Base-by-base conservation (phyloP, 2,888 invertebrate genomes). In the Taphrorychus bicolor region DNA sequence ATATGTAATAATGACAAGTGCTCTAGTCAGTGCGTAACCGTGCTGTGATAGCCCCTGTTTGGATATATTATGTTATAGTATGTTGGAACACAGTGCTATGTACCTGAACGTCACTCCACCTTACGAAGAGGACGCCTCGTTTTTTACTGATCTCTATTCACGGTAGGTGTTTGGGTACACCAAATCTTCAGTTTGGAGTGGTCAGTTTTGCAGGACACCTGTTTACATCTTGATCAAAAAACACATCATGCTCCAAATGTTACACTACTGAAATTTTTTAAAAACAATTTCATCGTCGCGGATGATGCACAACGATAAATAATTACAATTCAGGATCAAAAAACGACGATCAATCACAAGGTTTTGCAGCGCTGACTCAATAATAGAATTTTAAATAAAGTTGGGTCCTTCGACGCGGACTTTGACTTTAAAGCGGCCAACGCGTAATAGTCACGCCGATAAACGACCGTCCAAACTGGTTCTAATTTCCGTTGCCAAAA, bases 131-230 rank as follows among this genome's bases (percentile, higher is more conserved):
- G 80, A 81, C 69, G 75, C 79, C 59, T 77, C 80, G 48, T 78
- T 80, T 66, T 82, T 81, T 76, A 81, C 82, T 71, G 82, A 82
- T 76, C 81, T 82, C 71, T 83, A 82, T 72, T 75, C 81, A 75
- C 79, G 81, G 82, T 82, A 77, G 73, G 80, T 79, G 57, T n/a
- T n/a, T n/a, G n/a, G n/a, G n/a, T n/a, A n/a, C n/a, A n/a, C n/a
- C n/a, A n/a, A n/a, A n/a, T n/a, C n/a, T n/a, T 11, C 32, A 11
- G 3, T 11, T 32, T 32, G 32, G 32, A 9, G 32, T 32, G 32
- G 32, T 32, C 32, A 32, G 32, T 32, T 32, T 32, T 32, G 32
- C 11, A 9, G 32, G 11, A 7, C 32, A 32, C 32, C 32, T 32
- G 32, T 32, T 32, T 9, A 9, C 32, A 32, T 32, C 32, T 3